Conservation (phyloP, 2,113 vertebrate species). For the Lipotes vexillifer region DNA sequence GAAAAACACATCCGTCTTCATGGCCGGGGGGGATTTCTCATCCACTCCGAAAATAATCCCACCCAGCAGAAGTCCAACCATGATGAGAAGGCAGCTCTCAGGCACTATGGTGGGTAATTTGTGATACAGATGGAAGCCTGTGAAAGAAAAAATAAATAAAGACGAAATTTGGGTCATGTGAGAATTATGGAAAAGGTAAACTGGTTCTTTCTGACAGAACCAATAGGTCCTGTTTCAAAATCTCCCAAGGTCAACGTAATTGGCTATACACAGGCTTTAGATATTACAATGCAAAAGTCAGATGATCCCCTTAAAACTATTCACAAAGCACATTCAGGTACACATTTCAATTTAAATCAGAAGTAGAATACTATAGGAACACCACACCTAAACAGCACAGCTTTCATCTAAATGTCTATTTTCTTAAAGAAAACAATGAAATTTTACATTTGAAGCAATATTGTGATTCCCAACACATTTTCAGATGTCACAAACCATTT, state of each 20-base stretch:
- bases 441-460: not conserved
- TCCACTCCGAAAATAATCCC: conserved; percentile 94
- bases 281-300: not conserved
- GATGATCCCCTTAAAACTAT: not conserved
- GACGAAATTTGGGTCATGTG: not conserved
- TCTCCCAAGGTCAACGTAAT: not conserved
- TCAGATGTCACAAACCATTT: not conserved
- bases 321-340: not conserved
- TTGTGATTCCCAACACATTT: not conserved
- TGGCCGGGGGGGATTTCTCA: conserved; percentile 93
- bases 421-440: not conserved
- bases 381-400: not conserved
- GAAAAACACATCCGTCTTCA: conserved; percentile 95
- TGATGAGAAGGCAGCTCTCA: conserved; percentile 95
- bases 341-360: not conserved
- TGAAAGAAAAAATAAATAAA: conserved; percentile 42
- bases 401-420: not conserved
- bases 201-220: not conserved
- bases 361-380: not conserved
- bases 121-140: conserved; percentile 97
- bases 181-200: not conserved
- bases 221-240: not conserved
- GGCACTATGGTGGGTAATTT: conserved; percentile 94
- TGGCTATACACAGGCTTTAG: not conserved
- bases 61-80: conserved; percentile 94